A percentile compares a stretch with the other conserved stretches of the same genome.
phyloP scores from a whole-genome alignment of 2,797 vertebrate species.

The Crenuchus spilurus region DNA sequence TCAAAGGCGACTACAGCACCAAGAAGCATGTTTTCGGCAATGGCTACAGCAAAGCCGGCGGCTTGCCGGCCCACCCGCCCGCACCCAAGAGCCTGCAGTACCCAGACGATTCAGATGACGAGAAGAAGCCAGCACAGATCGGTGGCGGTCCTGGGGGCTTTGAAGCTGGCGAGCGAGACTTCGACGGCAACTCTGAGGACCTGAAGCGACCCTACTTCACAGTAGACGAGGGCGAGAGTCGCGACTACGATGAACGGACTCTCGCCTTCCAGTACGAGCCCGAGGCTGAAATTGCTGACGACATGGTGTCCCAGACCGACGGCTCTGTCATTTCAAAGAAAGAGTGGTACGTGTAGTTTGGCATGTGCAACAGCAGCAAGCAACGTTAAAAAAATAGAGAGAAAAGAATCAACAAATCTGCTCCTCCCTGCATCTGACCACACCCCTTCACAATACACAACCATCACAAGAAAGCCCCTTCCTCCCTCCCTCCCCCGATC shows the following conservation, averaged over 20 bases:
- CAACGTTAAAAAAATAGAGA: not conserved
- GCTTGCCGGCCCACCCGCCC: slow-evolving; percentile 86
- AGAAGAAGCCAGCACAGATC: slow-evolving; percentile 92
- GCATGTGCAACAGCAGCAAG: slow-evolving; percentile 52
- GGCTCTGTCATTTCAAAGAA: slow-evolving; percentile 99
- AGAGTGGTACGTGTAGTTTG: slow-evolving; percentile 98
- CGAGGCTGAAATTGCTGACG: slow-evolving; percentile 91
- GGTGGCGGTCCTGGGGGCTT: slow-evolving; percentile 81
- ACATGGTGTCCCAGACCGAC: slow-evolving; percentile 98
- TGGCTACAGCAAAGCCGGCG: slow-evolving; percentile 93
- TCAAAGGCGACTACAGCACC: slow-evolving; percentile 99
- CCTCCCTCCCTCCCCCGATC: slow-evolving; percentile 43
- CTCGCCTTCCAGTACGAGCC: slow-evolving; percentile 95
- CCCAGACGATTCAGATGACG: slow-evolving; percentile 94
- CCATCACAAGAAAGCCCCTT: slow-evolving; percentile 59
- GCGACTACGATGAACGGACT: slow-evolving; percentile 91
- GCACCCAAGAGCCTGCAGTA: slow-evolving; percentile 96
- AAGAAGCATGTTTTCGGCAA: slow-evolving; percentile 98
- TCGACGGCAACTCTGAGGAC: slow-evolving; percentile 83
- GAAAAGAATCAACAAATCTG: slow-evolving; percentile 60
- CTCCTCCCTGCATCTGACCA: slow-evolving; percentile 61
- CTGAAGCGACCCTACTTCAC: slow-evolving; percentile 98
- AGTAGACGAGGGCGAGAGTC: slow-evolving; percentile 91
- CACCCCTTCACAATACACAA: slow-evolving; percentile 30
- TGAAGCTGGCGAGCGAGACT: slow-evolving; percentile 87